Evolutionary conservation across 2,113 vertebrate species (phyloP).

Genomic region (Caranx melampygus): DNA sequence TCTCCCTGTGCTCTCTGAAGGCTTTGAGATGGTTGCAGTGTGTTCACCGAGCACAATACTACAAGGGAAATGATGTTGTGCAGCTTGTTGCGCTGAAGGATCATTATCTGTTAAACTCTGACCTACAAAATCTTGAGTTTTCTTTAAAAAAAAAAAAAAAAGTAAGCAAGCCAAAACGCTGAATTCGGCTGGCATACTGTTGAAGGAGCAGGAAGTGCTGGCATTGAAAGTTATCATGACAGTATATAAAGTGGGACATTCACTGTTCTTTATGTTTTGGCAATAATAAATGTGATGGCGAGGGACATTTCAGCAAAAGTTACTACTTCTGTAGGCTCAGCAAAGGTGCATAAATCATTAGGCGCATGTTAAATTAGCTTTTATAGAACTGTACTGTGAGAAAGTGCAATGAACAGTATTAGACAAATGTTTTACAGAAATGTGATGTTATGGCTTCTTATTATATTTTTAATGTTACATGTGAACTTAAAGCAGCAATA

Average conservation of each 20-base stretch:
- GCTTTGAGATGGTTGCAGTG: constrained; percentile 23
- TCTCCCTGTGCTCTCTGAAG: constrained; percentile 37
- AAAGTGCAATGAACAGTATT: background rate
- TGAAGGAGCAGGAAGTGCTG: background rate
- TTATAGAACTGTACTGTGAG: background rate
- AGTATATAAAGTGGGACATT: background rate
- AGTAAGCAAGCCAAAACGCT: background rate
- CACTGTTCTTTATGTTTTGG: background rate
- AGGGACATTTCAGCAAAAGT: background rate
- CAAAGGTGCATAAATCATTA: background rate
- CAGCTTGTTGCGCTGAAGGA: constrained; percentile 1
- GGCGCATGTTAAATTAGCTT: background rate
- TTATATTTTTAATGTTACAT: background rate
- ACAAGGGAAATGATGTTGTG: constrained; percentile 14
- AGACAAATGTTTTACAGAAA: background rate
- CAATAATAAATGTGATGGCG: background rate
- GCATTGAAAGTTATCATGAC: background rate
- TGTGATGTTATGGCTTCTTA: background rate
- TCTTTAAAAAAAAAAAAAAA: background rate
- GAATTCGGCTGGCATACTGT: background rate
- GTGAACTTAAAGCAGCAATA: background rate
- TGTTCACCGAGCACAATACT: constrained; percentile 13
- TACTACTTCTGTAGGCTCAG: background rate
- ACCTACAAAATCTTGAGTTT: constrained; percentile 11
- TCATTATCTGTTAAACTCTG: constrained; percentile 25